Conservation (phyloP, 2,113 vertebrate species). For the Elephas maximus region DNA sequence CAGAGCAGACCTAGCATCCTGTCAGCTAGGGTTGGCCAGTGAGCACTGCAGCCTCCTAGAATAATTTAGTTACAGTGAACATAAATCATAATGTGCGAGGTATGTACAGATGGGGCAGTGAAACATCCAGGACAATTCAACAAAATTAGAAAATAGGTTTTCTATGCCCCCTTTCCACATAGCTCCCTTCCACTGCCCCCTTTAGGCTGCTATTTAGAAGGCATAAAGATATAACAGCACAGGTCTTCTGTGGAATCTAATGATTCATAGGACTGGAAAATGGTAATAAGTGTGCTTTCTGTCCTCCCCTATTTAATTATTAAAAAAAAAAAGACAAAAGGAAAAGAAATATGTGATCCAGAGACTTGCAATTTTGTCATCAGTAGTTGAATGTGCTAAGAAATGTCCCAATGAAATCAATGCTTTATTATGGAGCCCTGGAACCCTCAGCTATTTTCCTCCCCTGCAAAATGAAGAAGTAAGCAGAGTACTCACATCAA, state of each 20-base stretch:
- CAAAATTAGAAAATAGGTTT: not conserved
- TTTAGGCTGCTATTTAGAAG: not conserved
- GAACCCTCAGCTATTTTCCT: not conserved
- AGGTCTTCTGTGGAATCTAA: conserved; percentile 23
- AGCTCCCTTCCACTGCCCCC: not conserved
- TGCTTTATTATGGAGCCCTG: conserved; percentile 11
- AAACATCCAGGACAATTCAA: not conserved
- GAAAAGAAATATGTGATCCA: conserved; percentile 4
- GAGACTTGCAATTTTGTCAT: conserved; percentile 36
- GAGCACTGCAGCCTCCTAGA: not conserved
- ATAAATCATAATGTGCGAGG: conserved; percentile 18
- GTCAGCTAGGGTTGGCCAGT: not conserved
- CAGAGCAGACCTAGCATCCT: not conserved
- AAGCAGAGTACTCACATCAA: not conserved
- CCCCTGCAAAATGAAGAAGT: conserved; percentile 44
- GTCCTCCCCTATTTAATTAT: not conserved
- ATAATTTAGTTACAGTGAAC: conserved; percentile 10
- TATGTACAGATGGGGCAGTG: too few species aligned
- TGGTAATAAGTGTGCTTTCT: not conserved
- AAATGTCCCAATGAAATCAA: not conserved
- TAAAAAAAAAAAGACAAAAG: conserved; percentile 8
- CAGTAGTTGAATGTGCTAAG: not conserved
- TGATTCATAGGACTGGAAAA: not conserved
- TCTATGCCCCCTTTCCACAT: not conserved
- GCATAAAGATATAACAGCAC: not conserved